Conservation (phyloP, 2,888 invertebrate species). For the Onchidella celtica region DNA sequence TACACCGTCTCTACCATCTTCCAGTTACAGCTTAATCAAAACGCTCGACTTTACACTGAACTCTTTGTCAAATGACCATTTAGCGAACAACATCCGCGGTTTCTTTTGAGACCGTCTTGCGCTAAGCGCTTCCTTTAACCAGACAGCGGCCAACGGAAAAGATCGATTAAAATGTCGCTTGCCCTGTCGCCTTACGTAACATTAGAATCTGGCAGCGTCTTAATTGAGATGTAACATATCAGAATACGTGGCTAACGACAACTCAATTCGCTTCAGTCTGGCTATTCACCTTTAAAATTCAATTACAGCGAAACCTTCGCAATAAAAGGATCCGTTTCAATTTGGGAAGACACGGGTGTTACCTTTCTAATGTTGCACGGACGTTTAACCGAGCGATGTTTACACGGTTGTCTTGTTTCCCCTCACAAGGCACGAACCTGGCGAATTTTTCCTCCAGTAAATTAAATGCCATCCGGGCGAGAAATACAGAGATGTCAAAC, state of each 20-base stretch:
- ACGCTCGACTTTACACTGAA: not conserved
- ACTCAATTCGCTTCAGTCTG: not conserved
- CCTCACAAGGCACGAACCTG: too few relatives aligned
- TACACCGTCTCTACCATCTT: too few relatives aligned
- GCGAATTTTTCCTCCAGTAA: not conserved
- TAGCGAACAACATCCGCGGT: too few relatives aligned
- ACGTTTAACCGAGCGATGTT: not conserved
- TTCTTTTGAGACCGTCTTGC: too few relatives aligned
- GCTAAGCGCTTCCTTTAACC: too few relatives aligned
- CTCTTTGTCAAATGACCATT: not conserved
- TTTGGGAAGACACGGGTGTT: not conserved
- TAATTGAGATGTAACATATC: not conserved
- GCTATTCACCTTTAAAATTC: not conserved
- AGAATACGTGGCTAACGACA: not conserved
- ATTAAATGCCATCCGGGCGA: not conserved
- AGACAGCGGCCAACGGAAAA: too few relatives aligned
- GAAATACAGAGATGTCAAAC: not conserved
- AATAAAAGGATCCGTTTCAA: not conserved
- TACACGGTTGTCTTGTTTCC: not conserved
- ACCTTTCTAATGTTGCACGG: not conserved
- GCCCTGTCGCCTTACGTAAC: too few relatives aligned
- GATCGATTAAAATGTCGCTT: too few relatives aligned
- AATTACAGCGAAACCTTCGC: not conserved
- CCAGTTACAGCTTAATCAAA: not conserved
- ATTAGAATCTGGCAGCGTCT: too few relatives aligned